Percentiles rank a stretch among this genome's conserved stretches.
These are phyloP conservation scores for Sphyrna mokarran DNA, from an alignment of 2,113 vertebrate species.

Conservation along the genomic window DNA sequence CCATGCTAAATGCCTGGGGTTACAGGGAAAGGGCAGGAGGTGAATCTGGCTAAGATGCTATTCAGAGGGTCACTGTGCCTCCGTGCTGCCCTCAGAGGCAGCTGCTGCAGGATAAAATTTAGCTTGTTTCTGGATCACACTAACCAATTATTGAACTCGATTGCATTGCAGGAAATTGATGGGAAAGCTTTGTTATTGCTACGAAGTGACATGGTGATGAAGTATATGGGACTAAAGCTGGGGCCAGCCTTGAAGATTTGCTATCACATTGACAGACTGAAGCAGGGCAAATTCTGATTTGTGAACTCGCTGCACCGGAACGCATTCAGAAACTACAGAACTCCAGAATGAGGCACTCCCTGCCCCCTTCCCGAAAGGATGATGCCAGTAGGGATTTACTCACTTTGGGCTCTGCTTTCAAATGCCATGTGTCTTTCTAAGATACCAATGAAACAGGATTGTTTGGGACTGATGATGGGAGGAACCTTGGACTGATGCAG, in stretches of 20 bases:
- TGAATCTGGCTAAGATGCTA: no score
- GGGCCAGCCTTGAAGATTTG: constrained; percentile 92
- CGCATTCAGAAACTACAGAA: constrained; percentile 26
- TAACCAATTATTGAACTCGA: background rate
- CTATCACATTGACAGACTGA: constrained; percentile 94
- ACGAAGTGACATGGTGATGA: constrained; percentile 89
- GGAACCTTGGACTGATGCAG: background rate
- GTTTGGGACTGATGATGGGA: background rate
- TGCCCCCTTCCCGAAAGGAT: background rate
- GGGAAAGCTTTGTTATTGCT: constrained; percentile 81
- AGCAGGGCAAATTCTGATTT: constrained; percentile 72
- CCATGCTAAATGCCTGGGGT: no score
- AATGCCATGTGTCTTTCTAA: background rate
- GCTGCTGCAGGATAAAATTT: background rate
- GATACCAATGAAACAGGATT: background rate
- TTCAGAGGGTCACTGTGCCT: no score
- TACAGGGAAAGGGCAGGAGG: no score
- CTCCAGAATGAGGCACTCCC: background rate
- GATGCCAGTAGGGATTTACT: background rate
- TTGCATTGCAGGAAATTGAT: constrained; percentile 73
- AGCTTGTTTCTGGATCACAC: background rate
- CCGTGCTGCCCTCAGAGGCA: background rate
- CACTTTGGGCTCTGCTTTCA: background rate
- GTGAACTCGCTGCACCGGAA: constrained; percentile 4
- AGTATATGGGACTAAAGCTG: constrained; percentile 97